phyloP scores from a whole-genome alignment of 2,888 invertebrate genomes.

The Anthrax anthrax region DNA sequence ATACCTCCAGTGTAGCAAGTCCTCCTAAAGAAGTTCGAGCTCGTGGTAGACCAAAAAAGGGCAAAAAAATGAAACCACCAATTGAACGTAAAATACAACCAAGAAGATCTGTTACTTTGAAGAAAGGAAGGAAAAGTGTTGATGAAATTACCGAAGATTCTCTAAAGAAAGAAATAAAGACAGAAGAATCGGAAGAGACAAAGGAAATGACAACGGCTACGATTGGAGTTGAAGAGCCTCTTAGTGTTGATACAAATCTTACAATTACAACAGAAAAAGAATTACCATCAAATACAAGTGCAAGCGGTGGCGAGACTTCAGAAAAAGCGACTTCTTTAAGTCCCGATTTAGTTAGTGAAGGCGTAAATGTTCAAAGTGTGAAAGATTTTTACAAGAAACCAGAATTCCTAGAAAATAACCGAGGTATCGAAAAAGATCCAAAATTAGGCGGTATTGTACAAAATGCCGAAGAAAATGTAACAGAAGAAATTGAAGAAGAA shows the following conservation, averaged over 20 bases:
- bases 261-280: slow-evolving; percentile 1
- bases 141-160: not conserved
- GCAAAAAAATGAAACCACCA: not conserved
- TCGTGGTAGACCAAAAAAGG: not conserved
- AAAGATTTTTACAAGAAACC: slow-evolving; percentile 35
- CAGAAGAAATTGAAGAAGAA: not conserved
- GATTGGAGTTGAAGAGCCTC: slow-evolving; percentile 4
- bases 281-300: not conserved
- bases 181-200: slow-evolving; percentile 3
- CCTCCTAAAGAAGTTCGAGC: slow-evolving; percentile 1
- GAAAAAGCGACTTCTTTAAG: slow-evolving; percentile 28
- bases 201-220: not conserved
- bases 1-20: not conserved
- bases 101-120: not conserved
- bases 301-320: slow-evolving; percentile 2
- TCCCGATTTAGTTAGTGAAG: slow-evolving; percentile 30
- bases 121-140: not conserved
- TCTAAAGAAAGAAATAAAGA: slow-evolving; percentile 14
- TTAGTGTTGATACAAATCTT: slow-evolving; percentile 9
- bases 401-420: slow-evolving; percentile 32
- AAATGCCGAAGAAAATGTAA: slow-evolving; percentile 13
- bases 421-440: slow-evolving; percentile 34
- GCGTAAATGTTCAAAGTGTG: slow-evolving; percentile 31
- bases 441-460: slow-evolving; percentile 34
- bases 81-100: not conserved